These are phyloP conservation scores for Physocephala rufipes DNA, from an alignment of 2,888 invertebrate species.

Conservation along the genomic window DNA sequence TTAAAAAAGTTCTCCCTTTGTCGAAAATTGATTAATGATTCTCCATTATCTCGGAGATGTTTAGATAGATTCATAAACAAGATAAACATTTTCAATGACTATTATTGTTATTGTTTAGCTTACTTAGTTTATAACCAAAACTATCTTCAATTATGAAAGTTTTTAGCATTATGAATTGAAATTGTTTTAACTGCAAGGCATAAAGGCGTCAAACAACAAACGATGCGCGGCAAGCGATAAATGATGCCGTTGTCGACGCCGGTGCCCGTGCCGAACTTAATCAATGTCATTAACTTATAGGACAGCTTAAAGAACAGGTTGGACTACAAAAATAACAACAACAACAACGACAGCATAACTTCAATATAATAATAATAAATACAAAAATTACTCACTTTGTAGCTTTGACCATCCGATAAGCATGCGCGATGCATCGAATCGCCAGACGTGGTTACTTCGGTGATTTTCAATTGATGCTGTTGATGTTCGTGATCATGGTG, in stretches of 20 bases:
- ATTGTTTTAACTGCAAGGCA: too few species aligned
- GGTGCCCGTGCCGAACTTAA: neutral
- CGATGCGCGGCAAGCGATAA: neutral
- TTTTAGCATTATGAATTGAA: too few species aligned
- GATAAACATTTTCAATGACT: too few species aligned
- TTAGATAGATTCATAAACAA: too few species aligned
- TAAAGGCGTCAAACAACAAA: too few species aligned
- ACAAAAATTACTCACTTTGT: conserved; percentile 66
- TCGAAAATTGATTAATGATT: too few species aligned
- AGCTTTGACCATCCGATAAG: conserved; percentile 67
- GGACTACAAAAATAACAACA: neutral
- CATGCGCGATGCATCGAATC: conserved; percentile 56
- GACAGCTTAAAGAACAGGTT: neutral
- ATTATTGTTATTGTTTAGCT: too few species aligned
- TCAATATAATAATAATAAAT: neutral
- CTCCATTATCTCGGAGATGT: too few species aligned
- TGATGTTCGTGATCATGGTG: conserved; percentile 46
- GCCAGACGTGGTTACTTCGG: conserved; percentile 57
- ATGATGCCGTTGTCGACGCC: neutral
- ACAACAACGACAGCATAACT: too few species aligned
- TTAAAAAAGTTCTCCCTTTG: too few species aligned
- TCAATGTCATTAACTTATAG: neutral
- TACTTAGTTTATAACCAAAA: too few species aligned
- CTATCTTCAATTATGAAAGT: too few species aligned
- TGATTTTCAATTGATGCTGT: conserved; percentile 55